Conservation (phyloP, 2,113 vertebrate species). For the Poicephalus gulielmi region DNA sequence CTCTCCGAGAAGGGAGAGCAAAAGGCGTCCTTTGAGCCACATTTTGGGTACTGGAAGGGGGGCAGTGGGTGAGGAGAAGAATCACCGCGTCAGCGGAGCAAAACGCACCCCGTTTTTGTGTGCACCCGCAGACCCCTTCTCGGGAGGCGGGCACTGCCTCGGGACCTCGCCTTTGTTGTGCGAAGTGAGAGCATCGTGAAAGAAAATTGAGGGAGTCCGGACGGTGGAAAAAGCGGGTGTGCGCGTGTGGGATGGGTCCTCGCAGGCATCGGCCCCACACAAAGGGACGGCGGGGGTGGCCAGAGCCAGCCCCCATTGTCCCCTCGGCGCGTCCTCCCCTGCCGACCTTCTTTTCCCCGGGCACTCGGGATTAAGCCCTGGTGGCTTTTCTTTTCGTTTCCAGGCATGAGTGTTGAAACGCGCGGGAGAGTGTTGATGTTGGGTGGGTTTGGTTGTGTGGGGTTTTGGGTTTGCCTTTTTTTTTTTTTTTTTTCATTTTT, state of each 20-base stretch:
- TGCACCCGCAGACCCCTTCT: neutral
- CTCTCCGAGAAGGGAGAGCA: neutral
- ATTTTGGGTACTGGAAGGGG: neutral
- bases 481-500: neutral
- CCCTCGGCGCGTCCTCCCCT: neutral
- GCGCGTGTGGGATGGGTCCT: neutral
- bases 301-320: neutral
- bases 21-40: neutral
- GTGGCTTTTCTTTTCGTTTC: neutral
- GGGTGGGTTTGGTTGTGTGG: neutral
- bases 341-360: neutral
- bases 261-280: neutral
- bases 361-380: neutral
- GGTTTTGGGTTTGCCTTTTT: neutral
- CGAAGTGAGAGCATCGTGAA: neutral
- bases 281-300: neutral
- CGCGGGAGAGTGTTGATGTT: neutral
- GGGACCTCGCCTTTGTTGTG: conserved; percentile 64
- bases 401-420: neutral
- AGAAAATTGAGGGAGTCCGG: neutral
- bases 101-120: neutral
- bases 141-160: neutral
- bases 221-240: neutral
- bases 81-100: conserved; percentile 21
- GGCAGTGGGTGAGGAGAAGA: neutral